Evolutionary conservation across 2,797 vertebrate species (phyloP), one percentile per base, ranked within the genome.

Genomic region (Tenualosa thibaudeaui): DNA sequence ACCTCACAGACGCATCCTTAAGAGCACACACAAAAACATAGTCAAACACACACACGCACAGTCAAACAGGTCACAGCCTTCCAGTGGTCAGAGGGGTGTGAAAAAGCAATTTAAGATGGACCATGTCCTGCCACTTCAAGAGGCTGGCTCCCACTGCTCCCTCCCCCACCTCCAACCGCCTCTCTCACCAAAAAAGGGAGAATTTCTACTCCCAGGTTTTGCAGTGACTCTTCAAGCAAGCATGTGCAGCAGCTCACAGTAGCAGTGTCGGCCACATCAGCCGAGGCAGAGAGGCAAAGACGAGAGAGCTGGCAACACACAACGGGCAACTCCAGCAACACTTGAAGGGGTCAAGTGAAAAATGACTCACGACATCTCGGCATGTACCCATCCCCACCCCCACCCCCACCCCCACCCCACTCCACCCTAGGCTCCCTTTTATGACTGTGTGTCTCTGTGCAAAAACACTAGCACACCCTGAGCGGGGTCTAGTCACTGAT

Each of bases 41-140:
- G 9, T 37, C 26, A 75, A 24, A 65, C 68, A 75, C 68, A 75
- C 68, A 75, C 31, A 75, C 68, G 43, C 31, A 75, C 37, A 75
- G 5, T 19, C 37, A 75, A 5, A 43, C 31, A n/a, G 53, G 54
- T n/a, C 89, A 5, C 19, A 17, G 58, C 8, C 37, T 13, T 56
- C 81, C 81, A 56, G 49, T 83, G 75, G 24, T 81, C 89, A 91
- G 68, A 84, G 86, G 89, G 89, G 91, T 93, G 90, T 92, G 90
- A 93, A 92, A 89, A 93, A 90, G 88, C 91, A 91, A 92, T 93
- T 93, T 91, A 86, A 91, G 89, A 90, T 90, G 87, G 91, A 90
- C 89, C 89, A 85, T 84, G 87, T 88, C 87, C 87, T 78, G 87
- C 86, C 84, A 81, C 82, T 81, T 85, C 83, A 31, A 62, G 54